Evolutionary conservation across 2,113 vertebrate species (phyloP), one percentile per base, ranked within the genome.

Genomic region (Cairina moschata): DNA sequence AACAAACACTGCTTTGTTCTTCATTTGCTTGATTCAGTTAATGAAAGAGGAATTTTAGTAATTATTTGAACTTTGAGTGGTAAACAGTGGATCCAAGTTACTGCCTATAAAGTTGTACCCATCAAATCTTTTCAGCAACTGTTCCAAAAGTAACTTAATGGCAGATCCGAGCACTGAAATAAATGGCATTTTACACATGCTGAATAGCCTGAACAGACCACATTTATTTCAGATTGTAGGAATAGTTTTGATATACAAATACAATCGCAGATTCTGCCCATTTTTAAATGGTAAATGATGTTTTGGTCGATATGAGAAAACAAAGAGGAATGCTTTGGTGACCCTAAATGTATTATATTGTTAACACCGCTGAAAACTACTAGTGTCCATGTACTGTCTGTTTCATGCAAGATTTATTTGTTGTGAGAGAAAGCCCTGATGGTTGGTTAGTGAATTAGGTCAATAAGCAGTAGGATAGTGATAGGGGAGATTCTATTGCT

Each of bases 401-500:
- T 95, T 96, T 97, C 96, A 96, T 96, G 95, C 95, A 97, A 96
- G 95, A 94, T 96, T 97, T 97, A 97, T 96, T 95, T 93, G 95
- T 94, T 96, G 93, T 93, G 95, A 95, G 93, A 92, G 95, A 91
- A 97, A 96, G 90, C 92, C 96, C 92, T 76, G 96, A 96, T 97
- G 96, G 91, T 96, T 97, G 95, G 96, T 95, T 97, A 92, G 93
- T 96, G 96, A 97, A 97, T 96, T 97, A 97, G 96, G 96, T 96
- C 95, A 96, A 95, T 95, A 97, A 97, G 96, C 93, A 96, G 88
- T 92, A 93, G 93, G 93, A 96, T 96, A 97, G 92, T 95, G 96
- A 96, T 96, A 96, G 92, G 96, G 95, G 95, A 92, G 91, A 94
- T 96, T 97, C 96, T 93, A 93, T 96, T 94, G 92, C 93, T 97